A percentile compares a stretch with the other conserved stretches of the same genome.
Evolutionary conservation across 2,888 invertebrate species (phyloP).

Genomic region (Pseudococcus jackbeardsleyi): DNA sequence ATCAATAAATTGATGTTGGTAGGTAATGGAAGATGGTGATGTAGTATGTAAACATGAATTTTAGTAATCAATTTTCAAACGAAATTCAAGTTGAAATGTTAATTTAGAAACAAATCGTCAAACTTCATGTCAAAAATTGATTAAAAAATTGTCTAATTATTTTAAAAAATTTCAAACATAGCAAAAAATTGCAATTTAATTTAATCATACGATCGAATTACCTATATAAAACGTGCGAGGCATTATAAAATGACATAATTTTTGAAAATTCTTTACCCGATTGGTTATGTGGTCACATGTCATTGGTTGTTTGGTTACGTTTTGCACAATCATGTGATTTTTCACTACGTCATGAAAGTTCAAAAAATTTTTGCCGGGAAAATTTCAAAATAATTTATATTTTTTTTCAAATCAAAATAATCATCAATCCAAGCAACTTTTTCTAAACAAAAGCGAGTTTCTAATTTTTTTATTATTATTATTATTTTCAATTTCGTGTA

Average conservation of each 20-base stretch:
- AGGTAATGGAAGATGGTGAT: neutral
- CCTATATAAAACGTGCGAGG: neutral
- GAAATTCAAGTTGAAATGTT: neutral
- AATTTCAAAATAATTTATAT: neutral
- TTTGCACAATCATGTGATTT: conserved; percentile 53
- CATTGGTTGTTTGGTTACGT: conserved; percentile 52
- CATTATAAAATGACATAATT: neutral
- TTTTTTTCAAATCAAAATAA: neutral
- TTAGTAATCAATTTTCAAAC: neutral
- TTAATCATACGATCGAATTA: neutral
- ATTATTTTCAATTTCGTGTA: too few relatives aligned
- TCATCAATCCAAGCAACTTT: neutral
- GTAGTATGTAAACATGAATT: neutral
- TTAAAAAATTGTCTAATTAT: neutral
- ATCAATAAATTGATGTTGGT: neutral
- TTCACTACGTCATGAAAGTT: conserved; percentile 2
- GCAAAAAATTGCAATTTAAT: neutral
- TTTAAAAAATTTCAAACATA: neutral
- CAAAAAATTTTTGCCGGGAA: conserved; percentile 22
- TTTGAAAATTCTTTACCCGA: neutral
- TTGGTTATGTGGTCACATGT: conserved; percentile 56
- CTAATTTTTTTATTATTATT: too few relatives aligned
- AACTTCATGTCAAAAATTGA: neutral
- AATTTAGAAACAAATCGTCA: neutral
- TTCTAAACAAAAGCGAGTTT: too few relatives aligned